Evolutionary conservation across 1,140 invertebrate genomes (phyloP), one percentile per base, ranked within the genome.

Genomic region (Zaprionus ornatus): DNA sequence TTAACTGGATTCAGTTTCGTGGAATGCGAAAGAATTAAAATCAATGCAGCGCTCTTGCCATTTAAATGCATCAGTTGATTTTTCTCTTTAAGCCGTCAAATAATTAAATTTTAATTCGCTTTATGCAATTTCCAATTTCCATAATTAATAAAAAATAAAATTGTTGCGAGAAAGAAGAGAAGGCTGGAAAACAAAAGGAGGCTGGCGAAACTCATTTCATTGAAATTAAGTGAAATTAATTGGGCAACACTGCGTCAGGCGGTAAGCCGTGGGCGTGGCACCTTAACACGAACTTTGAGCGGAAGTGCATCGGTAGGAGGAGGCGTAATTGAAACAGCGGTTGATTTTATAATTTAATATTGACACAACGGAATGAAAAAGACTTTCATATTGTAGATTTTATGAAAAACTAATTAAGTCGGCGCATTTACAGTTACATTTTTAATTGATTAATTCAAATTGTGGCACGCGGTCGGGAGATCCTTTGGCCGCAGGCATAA

Each of bases 401-500:
- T 66, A 52, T 68, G 63, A 63, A 87, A 83, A 84, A 79, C 68
- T 68, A 82, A 87, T 86, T 79, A 87, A 71, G 72, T 61, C 52
- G 10, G 21, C 48, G 17, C 37, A 60, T 60, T 67, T 40, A 17
- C 25, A 32, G 40, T 37, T 37, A 52, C 23, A 67, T 77, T 67
- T 75, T 60, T 50, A 45, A 84, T 80, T 80, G 79, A 87, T 87
- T 78, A 87, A 87, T 84, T 90, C 68, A 80, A 86, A 87, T 87
- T 77, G 37, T n/a, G 74, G 63, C 69, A 13, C 54, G 66, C 50
- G 25, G 32, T 61, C 35, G 37, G 42, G 19, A 32, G 21, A 52
- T 25, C 35, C 32, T 50, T 23, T 37, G 15, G 15, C 65, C 27
- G 19, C 29, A 2, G 74, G 65, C 56, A 67, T 59, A 68, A 77